These are phyloP conservation scores for Serinus canaria DNA, from an alignment of 2,113 vertebrate genomes.

Conservation along the genomic window DNA sequence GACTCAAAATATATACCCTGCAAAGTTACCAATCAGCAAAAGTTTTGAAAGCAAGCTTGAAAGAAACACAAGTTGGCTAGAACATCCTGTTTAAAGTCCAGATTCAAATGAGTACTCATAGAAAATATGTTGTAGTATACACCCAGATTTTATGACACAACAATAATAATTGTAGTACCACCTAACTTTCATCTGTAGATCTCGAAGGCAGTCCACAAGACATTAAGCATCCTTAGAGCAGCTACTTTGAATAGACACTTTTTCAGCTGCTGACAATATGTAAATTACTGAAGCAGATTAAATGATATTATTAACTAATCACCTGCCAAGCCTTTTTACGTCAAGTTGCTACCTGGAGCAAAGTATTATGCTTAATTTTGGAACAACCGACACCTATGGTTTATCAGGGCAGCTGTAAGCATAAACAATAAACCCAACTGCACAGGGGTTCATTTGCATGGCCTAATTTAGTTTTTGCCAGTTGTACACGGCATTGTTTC, in stretches of 20 bases:
- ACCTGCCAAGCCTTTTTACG: constrained; percentile 26
- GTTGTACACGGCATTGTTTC: background rate
- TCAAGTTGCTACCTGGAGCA: constrained; percentile 40
- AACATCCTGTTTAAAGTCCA: constrained; percentile 22
- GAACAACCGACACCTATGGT: constrained; percentile 7
- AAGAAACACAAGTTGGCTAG: background rate
- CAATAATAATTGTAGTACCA: constrained; percentile 27
- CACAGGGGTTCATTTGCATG: background rate
- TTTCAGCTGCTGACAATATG: constrained; percentile 50
- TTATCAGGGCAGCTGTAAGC: background rate
- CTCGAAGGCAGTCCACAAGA: constrained; percentile 23
- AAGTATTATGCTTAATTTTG: constrained; percentile 11
- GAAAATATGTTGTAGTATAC: constrained; percentile 47
- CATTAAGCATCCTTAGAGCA: constrained; percentile 30
- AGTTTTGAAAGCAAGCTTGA: background rate
- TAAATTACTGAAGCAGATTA: constrained; percentile 31
- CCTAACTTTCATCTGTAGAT: constrained; percentile 56
- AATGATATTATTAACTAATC: constrained; percentile 40
- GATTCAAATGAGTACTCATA: constrained; percentile 29
- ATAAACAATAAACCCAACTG: background rate
- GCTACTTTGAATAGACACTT: constrained; percentile 17
- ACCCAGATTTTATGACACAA: constrained; percentile 47
- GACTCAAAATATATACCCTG: background rate
- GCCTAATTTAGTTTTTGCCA: background rate
- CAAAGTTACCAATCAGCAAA: background rate